Percentiles rank a stretch among this genome's conserved stretches.
Conservation (phyloP, 1,140 invertebrate species). For the Cotesia glomerata region DNA sequence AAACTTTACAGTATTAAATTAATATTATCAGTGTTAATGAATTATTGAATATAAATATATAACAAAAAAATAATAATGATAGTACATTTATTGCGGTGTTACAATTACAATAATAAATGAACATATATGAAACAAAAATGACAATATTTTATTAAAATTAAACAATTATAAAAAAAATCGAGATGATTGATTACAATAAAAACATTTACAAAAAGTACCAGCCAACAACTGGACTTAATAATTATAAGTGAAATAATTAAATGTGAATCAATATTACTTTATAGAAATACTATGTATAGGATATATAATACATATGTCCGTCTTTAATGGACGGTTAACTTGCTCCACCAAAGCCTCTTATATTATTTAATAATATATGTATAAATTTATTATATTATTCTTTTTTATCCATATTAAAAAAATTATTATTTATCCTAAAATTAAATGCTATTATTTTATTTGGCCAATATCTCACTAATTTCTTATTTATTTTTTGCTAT, state of each 20-base stretch:
- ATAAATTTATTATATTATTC: not conserved
- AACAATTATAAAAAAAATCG: too few relatives aligned
- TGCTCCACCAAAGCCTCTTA: not conserved
- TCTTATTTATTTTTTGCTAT: not conserved
- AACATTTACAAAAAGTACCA: too few relatives aligned
- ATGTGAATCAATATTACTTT: not conserved
- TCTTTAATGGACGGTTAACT: slow-evolving; percentile 14
- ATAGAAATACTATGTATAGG: slow-evolving; percentile 22
- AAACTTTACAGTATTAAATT: too few relatives aligned
- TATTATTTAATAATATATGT: not conserved
- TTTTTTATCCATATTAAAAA: too few relatives aligned
- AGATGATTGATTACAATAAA: too few relatives aligned
- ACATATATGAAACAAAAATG: too few relatives aligned
- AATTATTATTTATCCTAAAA: not conserved
- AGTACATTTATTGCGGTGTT: not conserved
- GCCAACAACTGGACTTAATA: too few relatives aligned
- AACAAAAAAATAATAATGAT: not conserved
- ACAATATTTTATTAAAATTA: too few relatives aligned
- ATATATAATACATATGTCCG: slow-evolving; percentile 19
- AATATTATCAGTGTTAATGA: not conserved
- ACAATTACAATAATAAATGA: too few relatives aligned
- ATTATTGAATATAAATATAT: not conserved
- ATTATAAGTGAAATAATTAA: not conserved
- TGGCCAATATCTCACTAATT: slow-evolving; percentile 12
- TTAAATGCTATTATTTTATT: not conserved